A percentile compares a stretch with the other conserved stretches of the same genome.
Conservation (phyloP, 2,113 vertebrate genomes). For the Bubo bubo region DNA sequence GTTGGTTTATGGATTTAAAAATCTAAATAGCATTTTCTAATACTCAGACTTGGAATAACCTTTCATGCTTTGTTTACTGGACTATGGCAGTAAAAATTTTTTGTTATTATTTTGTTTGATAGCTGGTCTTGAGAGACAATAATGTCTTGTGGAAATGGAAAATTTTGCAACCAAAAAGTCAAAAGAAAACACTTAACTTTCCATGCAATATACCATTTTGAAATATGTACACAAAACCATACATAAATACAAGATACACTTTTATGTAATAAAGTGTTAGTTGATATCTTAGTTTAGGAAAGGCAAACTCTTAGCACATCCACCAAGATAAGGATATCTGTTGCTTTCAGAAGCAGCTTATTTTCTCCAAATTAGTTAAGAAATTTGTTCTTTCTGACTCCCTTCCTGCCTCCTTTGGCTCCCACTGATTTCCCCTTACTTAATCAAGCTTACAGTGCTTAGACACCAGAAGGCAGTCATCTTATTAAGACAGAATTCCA, state of each 20-base stretch:
- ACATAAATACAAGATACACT: background rate
- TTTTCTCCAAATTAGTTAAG: background rate
- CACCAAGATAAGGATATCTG: background rate
- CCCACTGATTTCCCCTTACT: background rate
- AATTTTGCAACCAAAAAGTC: background rate
- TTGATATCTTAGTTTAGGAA: background rate
- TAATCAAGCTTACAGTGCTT: background rate
- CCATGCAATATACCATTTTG: background rate
- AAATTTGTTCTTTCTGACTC: background rate
- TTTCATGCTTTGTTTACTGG: background rate
- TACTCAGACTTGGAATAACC: background rate
- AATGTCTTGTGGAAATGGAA: background rate
- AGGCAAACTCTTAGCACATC: background rate
- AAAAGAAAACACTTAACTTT: background rate
- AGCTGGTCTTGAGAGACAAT: background rate
- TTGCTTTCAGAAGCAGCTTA: background rate
- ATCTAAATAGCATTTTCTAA: background rate
- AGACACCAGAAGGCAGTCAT: background rate
- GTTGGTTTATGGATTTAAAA: background rate
- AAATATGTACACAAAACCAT: background rate
- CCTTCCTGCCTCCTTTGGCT: background rate
- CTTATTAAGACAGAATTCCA: background rate
- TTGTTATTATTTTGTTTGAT: background rate
- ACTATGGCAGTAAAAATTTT: background rate
- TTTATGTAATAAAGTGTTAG: background rate